These are phyloP conservation scores for Coranthus polyacanthus DNA, from an alignment of 2,797 vertebrate genomes.

Conservation along the genomic window DNA sequence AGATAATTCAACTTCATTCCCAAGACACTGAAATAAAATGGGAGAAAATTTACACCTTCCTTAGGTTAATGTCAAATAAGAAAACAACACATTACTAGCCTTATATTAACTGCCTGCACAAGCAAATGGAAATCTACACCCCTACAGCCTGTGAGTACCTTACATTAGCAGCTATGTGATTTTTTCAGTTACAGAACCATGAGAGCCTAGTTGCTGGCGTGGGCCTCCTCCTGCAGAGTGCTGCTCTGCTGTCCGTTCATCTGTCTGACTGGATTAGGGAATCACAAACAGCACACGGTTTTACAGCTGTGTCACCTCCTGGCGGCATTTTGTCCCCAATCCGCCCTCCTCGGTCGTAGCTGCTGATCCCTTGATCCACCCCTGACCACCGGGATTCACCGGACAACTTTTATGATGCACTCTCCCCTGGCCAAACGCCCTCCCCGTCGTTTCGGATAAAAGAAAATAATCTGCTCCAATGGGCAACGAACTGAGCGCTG, in stretches of 20 bases:
- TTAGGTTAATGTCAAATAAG: background rate
- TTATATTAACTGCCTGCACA: slow-evolving; percentile 1
- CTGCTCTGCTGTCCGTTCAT: slow-evolving; percentile 6
- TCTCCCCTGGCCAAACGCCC: background rate
- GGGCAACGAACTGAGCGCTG: background rate
- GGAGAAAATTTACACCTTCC: background rate
- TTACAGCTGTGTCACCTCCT: slow-evolving; percentile 35
- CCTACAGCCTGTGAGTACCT: slow-evolving; percentile 1
- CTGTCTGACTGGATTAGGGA: slow-evolving; percentile 34
- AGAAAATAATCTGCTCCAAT: slow-evolving; percentile 23
- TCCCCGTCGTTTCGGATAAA: slow-evolving; percentile 6
- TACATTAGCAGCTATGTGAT: slow-evolving; percentile 28
- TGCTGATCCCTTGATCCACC: slow-evolving; percentile 36
- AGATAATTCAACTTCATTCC: background rate
- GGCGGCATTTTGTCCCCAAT: slow-evolving; percentile 1
- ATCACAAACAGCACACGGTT: slow-evolving; percentile 15
- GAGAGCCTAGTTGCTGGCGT: slow-evolving; percentile 2
- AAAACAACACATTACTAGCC: slow-evolving; percentile 3
- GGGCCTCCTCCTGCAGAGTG: slow-evolving; percentile 8
- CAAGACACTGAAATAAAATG: background rate
- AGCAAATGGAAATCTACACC: background rate
- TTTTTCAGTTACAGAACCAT: slow-evolving; percentile 27
- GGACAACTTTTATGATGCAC: slow-evolving; percentile 35
- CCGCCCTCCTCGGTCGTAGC: slow-evolving; percentile 2
- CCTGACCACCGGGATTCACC: slow-evolving; percentile 22